Percentiles rank a stretch among this genome's conserved stretches.
These are phyloP conservation scores for Rhopalosiphum padi DNA, from an alignment of 1,140 invertebrate species.

Conservation along the genomic window DNA sequence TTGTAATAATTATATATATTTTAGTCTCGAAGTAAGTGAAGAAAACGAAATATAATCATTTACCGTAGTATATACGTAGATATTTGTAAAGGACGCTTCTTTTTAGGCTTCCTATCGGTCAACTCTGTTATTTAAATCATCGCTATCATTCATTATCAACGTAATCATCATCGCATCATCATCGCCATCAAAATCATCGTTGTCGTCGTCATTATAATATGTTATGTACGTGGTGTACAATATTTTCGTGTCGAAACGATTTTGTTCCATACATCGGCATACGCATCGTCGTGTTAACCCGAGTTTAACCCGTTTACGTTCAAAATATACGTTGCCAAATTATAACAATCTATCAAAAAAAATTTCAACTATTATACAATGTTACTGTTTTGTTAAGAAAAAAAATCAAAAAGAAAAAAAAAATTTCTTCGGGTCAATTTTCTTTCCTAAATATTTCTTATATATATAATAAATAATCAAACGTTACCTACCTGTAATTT, in stretches of 20 bases:
- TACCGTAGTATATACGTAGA: constrained; percentile 34
- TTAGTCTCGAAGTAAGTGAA: background rate
- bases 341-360: constrained; percentile 36
- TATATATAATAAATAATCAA: constrained; percentile 24
- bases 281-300: background rate
- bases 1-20: constrained; percentile 38
- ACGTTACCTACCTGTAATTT: constrained; percentile 31
- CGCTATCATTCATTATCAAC: background rate
- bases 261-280: background rate
- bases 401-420: background rate
- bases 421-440: constrained; percentile 34
- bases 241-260: constrained; percentile 1
- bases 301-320: constrained; percentile 11
- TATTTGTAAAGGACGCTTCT: constrained; percentile 49
- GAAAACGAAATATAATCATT: constrained; percentile 33
- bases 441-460: constrained; percentile 7
- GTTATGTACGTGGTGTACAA: background rate
- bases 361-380: background rate
- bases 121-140: constrained; percentile 21
- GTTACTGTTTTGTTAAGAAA: constrained; percentile 38
- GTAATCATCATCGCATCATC: constrained; percentile 1
- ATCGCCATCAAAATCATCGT: background rate
- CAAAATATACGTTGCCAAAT: constrained; percentile 13
- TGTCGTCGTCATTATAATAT: background rate
- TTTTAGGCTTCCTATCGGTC: constrained; percentile 35